Base-by-base conservation (phyloP, 2,888 invertebrate species). In the Sarcophaga carnaria region DNA sequence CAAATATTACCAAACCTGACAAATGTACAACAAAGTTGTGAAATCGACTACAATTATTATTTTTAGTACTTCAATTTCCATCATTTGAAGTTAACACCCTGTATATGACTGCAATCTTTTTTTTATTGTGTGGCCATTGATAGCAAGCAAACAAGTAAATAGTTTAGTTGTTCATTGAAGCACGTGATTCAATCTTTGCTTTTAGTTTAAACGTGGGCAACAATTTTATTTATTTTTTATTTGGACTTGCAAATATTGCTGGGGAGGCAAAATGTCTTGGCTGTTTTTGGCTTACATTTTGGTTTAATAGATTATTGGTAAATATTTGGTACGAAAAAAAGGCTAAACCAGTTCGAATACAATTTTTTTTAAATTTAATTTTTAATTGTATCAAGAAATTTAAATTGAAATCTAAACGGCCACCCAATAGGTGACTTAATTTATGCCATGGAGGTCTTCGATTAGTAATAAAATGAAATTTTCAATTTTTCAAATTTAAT, bases 121-220 rank as follows among this genome's bases (percentile, higher is more conserved):
- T 47, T 72, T 54, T 54, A 14, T 54, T 54, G 54, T 54, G 11
- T n/a, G 37, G 8, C 45, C 47, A 70, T 80, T 75, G 59, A 75
- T 75, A 70, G 77, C 49, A 80, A 75, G 64, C 67, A 80, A 75
- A 60, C 67, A 80, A 75, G 64, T 71, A 88, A 80, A 85, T 78
- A 83, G 80, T 85, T 87, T 74, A 83, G 77, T 80, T 80, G 80
- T 75, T 78, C 77, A 84, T 82, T 79, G 84, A 76, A 82, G 86
- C 84, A 81, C 86, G 86, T 84, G 83, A 85, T 83, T 85, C 83
- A 85, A 83, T 83, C 78, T 83, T 63, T 88, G 74, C 75, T 76
- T 67, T 84, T 69, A 69, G 49, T 79, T 71, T 54, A 60, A 67
- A 80, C 84, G 84, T 85, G 84, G 84, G 76, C 76, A 66, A 71